These are phyloP conservation scores for Garra rufa DNA, from an alignment of 2,113 vertebrate species.

Conservation along the genomic window DNA sequence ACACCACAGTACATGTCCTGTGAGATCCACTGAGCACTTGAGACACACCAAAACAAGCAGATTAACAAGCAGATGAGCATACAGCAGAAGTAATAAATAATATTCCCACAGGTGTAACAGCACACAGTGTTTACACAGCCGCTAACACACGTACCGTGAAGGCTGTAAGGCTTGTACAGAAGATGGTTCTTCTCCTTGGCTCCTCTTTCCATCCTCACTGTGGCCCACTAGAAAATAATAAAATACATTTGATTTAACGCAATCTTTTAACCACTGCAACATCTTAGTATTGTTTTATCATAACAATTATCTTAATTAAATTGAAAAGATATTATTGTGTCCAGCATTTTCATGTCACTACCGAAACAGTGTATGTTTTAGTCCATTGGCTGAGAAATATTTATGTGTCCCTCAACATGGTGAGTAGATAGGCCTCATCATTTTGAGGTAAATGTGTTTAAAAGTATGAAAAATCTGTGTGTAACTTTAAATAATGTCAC, in stretches of 20 bases:
- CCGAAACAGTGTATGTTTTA: no score
- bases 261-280: constrained; percentile 59
- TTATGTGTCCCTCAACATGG: no score
- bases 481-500: no score
- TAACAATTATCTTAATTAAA: background rate
- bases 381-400: no score
- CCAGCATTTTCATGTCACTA: no score
- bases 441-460: no score
- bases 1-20: background rate
- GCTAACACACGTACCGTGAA: constrained; percentile 76
- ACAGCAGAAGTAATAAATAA: background rate
- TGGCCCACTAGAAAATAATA: constrained; percentile 81
- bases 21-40: constrained; percentile 1
- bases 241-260: constrained; percentile 77
- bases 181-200: constrained; percentile 87
- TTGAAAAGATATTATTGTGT: background rate
- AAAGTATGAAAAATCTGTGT: no score
- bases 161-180: constrained; percentile 86
- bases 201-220: constrained; percentile 85
- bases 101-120: background rate
- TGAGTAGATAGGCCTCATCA: no score
- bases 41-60: constrained; percentile 43
- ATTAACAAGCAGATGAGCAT: background rate
- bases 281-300: background rate
- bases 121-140: constrained; percentile 2